Evolutionary conservation across 2,113 vertebrate genomes (phyloP), one percentile per base, ranked within the genome.

Genomic region (Ailurus styani): DNA sequence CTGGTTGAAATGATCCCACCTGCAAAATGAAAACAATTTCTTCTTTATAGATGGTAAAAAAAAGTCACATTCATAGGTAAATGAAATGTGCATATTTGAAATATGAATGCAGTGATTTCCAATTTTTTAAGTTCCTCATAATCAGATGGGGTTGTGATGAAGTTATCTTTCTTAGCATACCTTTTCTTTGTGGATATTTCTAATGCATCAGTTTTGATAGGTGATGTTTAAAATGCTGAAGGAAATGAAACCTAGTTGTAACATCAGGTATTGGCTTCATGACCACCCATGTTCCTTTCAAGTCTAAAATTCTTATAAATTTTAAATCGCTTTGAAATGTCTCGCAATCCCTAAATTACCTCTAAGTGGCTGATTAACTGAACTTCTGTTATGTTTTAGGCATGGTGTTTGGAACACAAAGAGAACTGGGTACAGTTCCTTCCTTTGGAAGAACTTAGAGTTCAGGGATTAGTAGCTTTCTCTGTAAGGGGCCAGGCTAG

Each of bases 11-110:
- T 97, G 66, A 86, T 90, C 14, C 18, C 31, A 57, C 95, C 25
- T 86, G n/a, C 25, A 93, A 96, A 94, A 66, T 96, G n/a, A 96
- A 83, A 91, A 91, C 89, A 88, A 95, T 91, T 87, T 93, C 23
- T 93, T 95, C 60, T 93, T 78, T 88, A 87, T 40, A 93, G 47
- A 40, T 23, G 31, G 15, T 88, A 5, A 78, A 52, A 75, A 95
- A 91, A 91, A 52, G 20, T 45, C 13, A 42, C 12, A 90, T 79
- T 94, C 31, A 45, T 72, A 54, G 79, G 34, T 84, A 79, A 90
- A 83, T 94, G 27, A 95, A 89, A 91, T 50, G 7, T 72, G 0
- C 47, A 55, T 86, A 50, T 70, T 40, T 83, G 50, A 93, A 93
- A 93, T 87, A 70, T 31, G 29, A 95, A 84, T 93, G 40, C 1